phyloP scores from a whole-genome alignment of 2,888 invertebrate species.

The Synergus umbraculus region DNA sequence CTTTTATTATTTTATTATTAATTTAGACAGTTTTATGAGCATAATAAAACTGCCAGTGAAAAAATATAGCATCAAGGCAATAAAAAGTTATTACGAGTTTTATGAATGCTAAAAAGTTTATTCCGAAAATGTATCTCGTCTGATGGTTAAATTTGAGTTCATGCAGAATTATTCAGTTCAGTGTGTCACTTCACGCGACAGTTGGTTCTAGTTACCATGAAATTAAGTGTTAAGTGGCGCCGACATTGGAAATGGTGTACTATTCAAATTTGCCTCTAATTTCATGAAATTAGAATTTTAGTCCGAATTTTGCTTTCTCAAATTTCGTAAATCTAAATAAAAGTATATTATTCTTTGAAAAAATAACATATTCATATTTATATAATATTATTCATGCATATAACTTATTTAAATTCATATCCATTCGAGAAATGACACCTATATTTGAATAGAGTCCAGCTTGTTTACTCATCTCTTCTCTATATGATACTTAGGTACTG shows the following conservation, averaged over 20 bases:
- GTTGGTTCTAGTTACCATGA: constrained; percentile 1
- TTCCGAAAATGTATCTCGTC: not conserved
- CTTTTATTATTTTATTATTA: too few species aligned
- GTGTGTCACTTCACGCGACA: not conserved
- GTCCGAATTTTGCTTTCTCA: too few species aligned
- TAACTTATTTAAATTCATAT: not conserved
- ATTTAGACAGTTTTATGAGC: not conserved
- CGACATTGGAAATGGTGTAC: not conserved
- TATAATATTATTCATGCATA: too few species aligned
- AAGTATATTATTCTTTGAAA: too few species aligned
- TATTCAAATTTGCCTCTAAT: too few species aligned
- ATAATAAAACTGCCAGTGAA: not conserved
- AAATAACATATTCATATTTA: too few species aligned
- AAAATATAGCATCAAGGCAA: not conserved
- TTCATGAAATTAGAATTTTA: too few species aligned
- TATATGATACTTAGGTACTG: not conserved
- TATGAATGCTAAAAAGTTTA: not conserved
- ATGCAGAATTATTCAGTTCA: constrained; percentile 9
- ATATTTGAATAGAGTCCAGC: not conserved
- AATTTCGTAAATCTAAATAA: too few species aligned
- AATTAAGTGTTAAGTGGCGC: not conserved
- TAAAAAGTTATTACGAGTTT: not conserved
- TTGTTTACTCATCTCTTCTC: not conserved
- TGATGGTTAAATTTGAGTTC: not conserved
- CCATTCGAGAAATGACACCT: not conserved